Base-by-base conservation (phyloP, 2,888 invertebrate species). In the Syritta pipiens region DNA sequence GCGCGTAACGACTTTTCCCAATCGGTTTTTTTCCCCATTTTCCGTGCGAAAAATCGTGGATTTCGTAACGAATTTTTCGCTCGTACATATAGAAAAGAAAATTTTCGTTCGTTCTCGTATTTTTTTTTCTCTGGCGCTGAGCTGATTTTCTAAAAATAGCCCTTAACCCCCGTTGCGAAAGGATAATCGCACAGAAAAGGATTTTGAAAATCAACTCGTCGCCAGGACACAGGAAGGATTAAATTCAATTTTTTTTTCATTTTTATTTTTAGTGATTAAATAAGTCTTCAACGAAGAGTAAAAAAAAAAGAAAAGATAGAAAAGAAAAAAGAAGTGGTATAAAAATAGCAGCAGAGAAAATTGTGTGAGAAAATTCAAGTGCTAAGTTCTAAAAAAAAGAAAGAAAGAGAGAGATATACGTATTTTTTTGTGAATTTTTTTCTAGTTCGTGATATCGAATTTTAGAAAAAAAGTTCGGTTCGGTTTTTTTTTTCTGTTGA, bases 111-210 rank as follows among this genome's bases (percentile, higher is more conserved):
- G 14, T 49, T 83, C 83, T 44, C 46, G 49, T 65, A 59, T 35
- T 53, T 44, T 30, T 20, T 48, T 46, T 68, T 77, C 65, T 53
- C 65, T 77, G 77, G 71, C 84, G 85, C 84, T 86, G 86, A 85
- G 86, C 87, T 87, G 86, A 87, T 87, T 86, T 85, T 86, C 86
- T 87, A 87, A 86, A 86, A 86, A 86, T 87, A 82, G 81, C 62
- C 76, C 83, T 82, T 44, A 63, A n/a, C n/a, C 49, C 62, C 75
- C 62, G 37, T 59, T 57, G 75, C 72, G 72, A 69, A 71, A 59
- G 77, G 77, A 82, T 75, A 71, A 62, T 63, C 79, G 81, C 68
- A 69, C n/a, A 49, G 22, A 24, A 57, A 14, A 30, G 37, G 9
- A 40, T 17, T 63, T 49, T 26, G 14, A 3, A n/a, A n/a, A 10